A percentile compares a stretch with the other conserved stretches of the same genome.
phyloP scores from a whole-genome alignment of 1,140 invertebrate species.

The Ostrea edulis region DNA sequence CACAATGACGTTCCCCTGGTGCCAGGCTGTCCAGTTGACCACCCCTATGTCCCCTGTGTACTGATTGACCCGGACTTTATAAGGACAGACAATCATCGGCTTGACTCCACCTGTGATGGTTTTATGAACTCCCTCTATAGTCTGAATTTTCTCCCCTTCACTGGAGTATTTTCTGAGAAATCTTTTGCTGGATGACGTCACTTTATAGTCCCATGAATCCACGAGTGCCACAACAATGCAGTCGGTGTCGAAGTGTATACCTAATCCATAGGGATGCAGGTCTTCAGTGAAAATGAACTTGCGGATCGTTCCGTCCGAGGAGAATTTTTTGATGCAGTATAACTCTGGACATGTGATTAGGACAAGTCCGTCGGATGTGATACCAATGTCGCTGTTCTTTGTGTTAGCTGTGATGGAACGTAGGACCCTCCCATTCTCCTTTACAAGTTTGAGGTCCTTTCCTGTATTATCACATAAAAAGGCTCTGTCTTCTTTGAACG shows the following conservation, averaged over 20 bases:
- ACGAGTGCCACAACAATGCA: background rate
- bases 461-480: background rate
- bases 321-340: conserved; percentile 18
- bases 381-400: background rate
- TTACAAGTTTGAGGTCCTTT: conserved; percentile 5
- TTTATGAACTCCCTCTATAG: background rate
- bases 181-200: background rate
- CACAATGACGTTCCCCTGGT: background rate
- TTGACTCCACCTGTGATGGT: background rate
- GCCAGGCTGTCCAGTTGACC: background rate
- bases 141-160: conserved; percentile 18
- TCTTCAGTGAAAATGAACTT: conserved; percentile 12
- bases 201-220: background rate
- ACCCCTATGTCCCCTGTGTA: background rate
- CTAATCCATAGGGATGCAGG: background rate
- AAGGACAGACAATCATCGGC: background rate
- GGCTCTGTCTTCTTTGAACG: conserved; percentile 1
- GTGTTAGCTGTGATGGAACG: background rate
- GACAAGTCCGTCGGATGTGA: background rate
- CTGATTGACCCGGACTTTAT: conserved; percentile 4
- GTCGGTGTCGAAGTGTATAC: background rate
- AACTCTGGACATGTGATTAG: conserved; percentile 2
- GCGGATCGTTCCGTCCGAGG: conserved; percentile 3
- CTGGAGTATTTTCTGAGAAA: conserved; percentile 5
- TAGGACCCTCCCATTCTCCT: background rate